Conservation (phyloP, 1,140 invertebrate species). For the Euwallacea similis region DNA sequence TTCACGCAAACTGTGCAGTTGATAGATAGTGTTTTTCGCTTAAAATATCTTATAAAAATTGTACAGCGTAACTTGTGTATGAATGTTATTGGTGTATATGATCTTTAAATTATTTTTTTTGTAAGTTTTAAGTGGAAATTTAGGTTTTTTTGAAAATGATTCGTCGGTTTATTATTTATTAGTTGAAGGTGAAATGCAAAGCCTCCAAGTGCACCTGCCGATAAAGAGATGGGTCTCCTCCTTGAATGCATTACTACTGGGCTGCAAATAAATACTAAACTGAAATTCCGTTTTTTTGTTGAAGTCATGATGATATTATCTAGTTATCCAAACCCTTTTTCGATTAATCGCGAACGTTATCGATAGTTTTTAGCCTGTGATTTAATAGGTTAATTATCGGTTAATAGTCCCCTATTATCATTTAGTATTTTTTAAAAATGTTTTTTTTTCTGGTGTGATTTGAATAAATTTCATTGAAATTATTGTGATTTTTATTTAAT, state of each 20-base stretch:
- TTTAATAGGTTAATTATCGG: constrained; percentile 35
- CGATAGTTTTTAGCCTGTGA: constrained; percentile 40
- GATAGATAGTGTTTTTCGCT: constrained; percentile 24
- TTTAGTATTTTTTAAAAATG: constrained; percentile 44
- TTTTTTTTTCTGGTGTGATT: constrained; percentile 42
- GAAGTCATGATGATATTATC: too few relatives aligned
- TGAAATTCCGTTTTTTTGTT: too few relatives aligned
- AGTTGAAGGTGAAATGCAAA: too few relatives aligned
- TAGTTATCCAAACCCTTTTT: background rate
- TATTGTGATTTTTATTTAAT: constrained; percentile 40
- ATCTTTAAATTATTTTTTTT: constrained; percentile 34
- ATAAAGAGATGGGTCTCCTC: too few relatives aligned
- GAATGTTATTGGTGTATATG: constrained; percentile 38
- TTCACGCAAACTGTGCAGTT: constrained; percentile 27
- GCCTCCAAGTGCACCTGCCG: too few relatives aligned
- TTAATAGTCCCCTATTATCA: constrained; percentile 28
- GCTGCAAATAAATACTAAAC: too few relatives aligned
- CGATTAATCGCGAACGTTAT: background rate
- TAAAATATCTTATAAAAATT: constrained; percentile 28
- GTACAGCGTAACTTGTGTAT: constrained; percentile 37
- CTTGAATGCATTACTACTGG: too few relatives aligned
- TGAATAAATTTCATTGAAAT: constrained; percentile 43
- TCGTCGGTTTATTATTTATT: too few relatives aligned
- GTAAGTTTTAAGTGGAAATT: constrained; percentile 31
- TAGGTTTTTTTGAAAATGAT: too few relatives aligned